A percentile compares a stretch with the other conserved stretches of the same genome.
Conservation (phyloP, 2,888 invertebrate genomes). For the Actias luna region DNA sequence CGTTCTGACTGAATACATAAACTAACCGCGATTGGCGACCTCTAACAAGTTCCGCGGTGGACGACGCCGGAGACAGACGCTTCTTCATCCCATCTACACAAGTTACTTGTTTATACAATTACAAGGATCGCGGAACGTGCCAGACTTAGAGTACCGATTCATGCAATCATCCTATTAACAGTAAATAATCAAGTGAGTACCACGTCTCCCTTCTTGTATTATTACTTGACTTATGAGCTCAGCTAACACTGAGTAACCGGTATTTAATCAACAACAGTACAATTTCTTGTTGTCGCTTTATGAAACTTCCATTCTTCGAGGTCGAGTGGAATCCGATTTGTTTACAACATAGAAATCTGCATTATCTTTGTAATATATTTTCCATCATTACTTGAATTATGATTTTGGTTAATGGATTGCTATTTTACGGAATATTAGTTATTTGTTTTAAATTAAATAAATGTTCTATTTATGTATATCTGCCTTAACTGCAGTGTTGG, state of each 20-base stretch:
- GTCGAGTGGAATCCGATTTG: background rate
- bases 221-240: constrained; percentile 13
- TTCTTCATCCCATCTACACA: constrained; percentile 27
- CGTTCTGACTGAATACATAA: constrained; percentile 35
- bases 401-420: too few species aligned
- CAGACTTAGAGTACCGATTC: constrained; percentile 65
- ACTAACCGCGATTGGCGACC: constrained; percentile 42
- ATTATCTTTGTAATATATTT: too few species aligned
- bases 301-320: constrained; percentile 1
- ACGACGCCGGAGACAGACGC: constrained; percentile 57
- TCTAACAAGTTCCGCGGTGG: constrained; percentile 59
- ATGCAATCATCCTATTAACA: constrained; percentile 78
- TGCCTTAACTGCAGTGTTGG: too few species aligned
- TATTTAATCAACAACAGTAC: constrained; percentile 2
- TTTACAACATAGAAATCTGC: background rate
- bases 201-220: constrained; percentile 57
- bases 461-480: too few species aligned
- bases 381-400: too few species aligned
- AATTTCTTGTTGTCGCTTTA: constrained; percentile 3
- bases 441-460: too few species aligned
- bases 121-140: constrained; percentile 66
- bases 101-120: constrained; percentile 37
- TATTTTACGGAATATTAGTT: too few species aligned
- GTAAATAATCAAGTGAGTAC: constrained; percentile 79
- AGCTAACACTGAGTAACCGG: constrained; percentile 25